phyloP scores from a whole-genome alignment of 1,140 invertebrate species.

The Sinella curviseta region DNA sequence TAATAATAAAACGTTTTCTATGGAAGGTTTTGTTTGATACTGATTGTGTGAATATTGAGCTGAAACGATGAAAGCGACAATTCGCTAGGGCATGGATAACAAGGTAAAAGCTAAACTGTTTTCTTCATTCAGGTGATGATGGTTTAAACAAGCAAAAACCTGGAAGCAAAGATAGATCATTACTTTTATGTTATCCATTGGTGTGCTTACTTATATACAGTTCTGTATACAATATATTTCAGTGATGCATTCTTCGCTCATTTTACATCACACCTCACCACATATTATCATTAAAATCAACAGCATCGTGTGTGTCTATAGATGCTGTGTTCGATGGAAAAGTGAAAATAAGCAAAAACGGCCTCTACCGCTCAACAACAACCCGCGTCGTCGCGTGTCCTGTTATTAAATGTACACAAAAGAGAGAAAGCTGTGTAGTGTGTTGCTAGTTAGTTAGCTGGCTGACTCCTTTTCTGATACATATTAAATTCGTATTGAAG shows the following conservation, averaged over 20 bases:
- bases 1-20: too few species aligned
- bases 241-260: neutral
- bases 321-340: neutral
- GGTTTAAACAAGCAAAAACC: too few species aligned
- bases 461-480: neutral
- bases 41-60: too few species aligned
- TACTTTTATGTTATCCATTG: too few species aligned
- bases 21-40: too few species aligned
- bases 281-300: neutral
- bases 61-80: too few species aligned
- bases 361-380: neutral
- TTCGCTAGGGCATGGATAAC: too few species aligned
- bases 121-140: too few species aligned
- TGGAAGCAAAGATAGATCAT: too few species aligned
- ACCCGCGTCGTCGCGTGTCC: neutral
- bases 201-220: too few species aligned
- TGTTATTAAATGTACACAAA: neutral
- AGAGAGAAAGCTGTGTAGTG: neutral
- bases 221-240: too few species aligned
- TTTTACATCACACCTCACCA: neutral
- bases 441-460: neutral
- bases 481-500: neutral
- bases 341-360: neutral
- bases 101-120: too few species aligned
- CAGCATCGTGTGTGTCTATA: neutral